Conservation (phyloP, 2,113 vertebrate genomes). For the Gracilinanus agilis region DNA sequence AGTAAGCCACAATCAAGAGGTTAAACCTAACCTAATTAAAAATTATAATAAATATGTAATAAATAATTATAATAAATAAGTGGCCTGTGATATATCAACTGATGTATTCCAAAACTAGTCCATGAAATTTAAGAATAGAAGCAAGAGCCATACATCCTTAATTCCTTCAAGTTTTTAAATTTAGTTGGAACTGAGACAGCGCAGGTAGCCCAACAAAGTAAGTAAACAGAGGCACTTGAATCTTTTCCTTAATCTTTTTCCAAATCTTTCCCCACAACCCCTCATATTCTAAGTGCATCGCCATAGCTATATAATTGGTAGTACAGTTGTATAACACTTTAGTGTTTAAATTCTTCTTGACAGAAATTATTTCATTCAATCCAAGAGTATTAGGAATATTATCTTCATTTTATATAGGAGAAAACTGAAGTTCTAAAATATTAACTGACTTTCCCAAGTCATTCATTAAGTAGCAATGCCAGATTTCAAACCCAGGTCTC, state of each 20-base stretch:
- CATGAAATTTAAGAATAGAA: background rate
- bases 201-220: slow-evolving; percentile 1
- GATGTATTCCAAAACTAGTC: background rate
- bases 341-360: background rate
- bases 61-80: background rate
- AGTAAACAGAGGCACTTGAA: background rate
- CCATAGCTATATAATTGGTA: background rate
- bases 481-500: background rate
- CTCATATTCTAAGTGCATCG: background rate
- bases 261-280: background rate
- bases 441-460: background rate
- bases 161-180: background rate
- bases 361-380: background rate
- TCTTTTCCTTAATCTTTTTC: background rate
- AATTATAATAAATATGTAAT: slow-evolving; percentile 11
- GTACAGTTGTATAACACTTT: background rate
- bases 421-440: background rate
- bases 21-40: slow-evolving; percentile 39
- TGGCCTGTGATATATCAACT: background rate
- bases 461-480: background rate
- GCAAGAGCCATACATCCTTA: background rate
- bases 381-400: background rate
- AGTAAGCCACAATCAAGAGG: slow-evolving; percentile 9
- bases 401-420: background rate
- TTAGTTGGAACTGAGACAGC: background rate